These are phyloP conservation scores for Brachypodius melanocephalos DNA, from an alignment of 2,113 vertebrate genomes.

Conservation along the genomic window DNA sequence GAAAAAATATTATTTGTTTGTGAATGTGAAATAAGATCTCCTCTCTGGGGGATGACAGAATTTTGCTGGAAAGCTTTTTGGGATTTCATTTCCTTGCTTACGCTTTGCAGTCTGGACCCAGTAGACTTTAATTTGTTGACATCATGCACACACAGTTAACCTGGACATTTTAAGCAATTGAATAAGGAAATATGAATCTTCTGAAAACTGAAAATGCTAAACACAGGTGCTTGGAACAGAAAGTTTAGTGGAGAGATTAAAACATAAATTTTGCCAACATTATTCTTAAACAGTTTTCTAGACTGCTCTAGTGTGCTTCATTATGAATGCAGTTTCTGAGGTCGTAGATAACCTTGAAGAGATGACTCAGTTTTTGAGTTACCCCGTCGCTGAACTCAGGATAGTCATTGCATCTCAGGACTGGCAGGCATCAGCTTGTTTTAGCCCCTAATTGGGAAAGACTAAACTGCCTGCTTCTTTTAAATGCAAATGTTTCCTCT, in stretches of 20 bases:
- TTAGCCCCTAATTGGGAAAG: not conserved
- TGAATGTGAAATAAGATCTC: not conserved
- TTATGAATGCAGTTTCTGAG: not conserved
- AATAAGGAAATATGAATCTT: not conserved
- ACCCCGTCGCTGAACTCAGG: not conserved
- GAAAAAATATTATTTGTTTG: not conserved
- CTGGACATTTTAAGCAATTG: not conserved
- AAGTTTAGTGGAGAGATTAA: not conserved
- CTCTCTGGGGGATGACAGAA: fast-evolving
- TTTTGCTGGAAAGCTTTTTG: not conserved
- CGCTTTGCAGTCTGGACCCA: not conserved
- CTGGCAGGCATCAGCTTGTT: not conserved
- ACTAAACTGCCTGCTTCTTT: conserved; percentile 10
- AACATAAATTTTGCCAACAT: not conserved
- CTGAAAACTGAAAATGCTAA: not conserved
- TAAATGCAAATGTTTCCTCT: conserved; percentile 42
- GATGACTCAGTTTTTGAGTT: not conserved
- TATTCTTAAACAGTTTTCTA: not conserved
- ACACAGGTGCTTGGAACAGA: not conserved
- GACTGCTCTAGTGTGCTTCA: not conserved
- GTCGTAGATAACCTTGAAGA: not conserved
- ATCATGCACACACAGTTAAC: not conserved
- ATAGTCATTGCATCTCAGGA: not conserved
- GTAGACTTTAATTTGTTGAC: not conserved
- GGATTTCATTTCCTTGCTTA: not conserved